Evolutionary conservation across 2,888 invertebrate genomes (phyloP), one percentile per base, ranked within the genome.

Genomic region (Pasiphila rectangulata): DNA sequence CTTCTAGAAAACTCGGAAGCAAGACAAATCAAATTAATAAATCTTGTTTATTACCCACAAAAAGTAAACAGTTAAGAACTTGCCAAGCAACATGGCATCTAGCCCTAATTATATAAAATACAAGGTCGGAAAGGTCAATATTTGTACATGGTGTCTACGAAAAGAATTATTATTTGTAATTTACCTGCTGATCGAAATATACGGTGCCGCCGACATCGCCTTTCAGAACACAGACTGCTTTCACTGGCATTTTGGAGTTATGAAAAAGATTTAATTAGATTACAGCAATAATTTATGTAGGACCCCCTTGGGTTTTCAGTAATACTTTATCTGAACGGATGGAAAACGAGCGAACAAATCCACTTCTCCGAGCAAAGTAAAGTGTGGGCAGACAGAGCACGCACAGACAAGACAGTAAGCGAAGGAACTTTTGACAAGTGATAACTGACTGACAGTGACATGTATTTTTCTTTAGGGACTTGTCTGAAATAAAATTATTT

Each of bases 191-290:
- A 47, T 92, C 92, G 72, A 97, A 96, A 79, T 85, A 92, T 46
- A 97, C 87, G 4, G 94, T 95, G 56, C 97, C 97, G 63, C 91
- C 92, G 23, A 95, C 95, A 76, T 96, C 96, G 15, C 96, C 96
- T 56, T 93, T 93, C 57, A 97, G 90, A 62, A 97, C 96, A 77
- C 96, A 96, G 50, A 97, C 96, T 47, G 96, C 97, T 90, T 94
- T 95, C 13, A 77, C 73, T 51, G 91, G 83, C 92, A 92, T 93
- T 59, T 65, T 79, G 53, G n/a, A 30, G 45, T 45, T 27, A 4
- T 5, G 3, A 20, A 35, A 19, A 15, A 13, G 20, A 3, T 25
- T 13, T 15, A 16, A 9, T 9, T 9, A 4, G 15, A n/a, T n/a
- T n/a, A n/a, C 4, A 23, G 20, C 12, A 6, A 7, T 15, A 13